These are phyloP conservation scores for Lota lota DNA, from an alignment of 2,113 vertebrate species.

Conservation along the genomic window DNA sequence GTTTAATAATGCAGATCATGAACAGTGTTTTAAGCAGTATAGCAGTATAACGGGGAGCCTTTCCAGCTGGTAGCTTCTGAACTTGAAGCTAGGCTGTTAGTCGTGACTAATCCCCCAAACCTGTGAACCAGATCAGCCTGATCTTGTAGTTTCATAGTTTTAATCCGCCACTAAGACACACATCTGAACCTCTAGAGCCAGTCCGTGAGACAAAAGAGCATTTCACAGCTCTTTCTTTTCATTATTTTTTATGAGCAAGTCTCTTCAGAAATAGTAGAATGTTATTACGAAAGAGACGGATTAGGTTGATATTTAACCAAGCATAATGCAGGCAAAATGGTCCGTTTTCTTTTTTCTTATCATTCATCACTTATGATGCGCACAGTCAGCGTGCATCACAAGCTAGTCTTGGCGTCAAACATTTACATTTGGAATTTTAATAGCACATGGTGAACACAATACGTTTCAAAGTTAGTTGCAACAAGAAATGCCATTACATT, in stretches of 20 bases:
- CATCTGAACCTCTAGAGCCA: slow-evolving; percentile 15
- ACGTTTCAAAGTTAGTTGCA: no score
- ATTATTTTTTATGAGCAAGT: slow-evolving; percentile 4
- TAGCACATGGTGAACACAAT: no score
- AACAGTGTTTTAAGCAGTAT: neutral
- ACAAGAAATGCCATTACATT: no score
- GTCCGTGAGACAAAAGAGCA: slow-evolving; percentile 17
- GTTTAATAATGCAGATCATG: slow-evolving; percentile 18
- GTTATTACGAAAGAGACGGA: slow-evolving; percentile 20
- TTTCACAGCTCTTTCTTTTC: slow-evolving; percentile 17
- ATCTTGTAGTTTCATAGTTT: slow-evolving; percentile 7
- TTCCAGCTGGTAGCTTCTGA: slow-evolving; percentile 15
- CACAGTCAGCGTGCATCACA: neutral
- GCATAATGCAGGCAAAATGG: slow-evolving; percentile 19
- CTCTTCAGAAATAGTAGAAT: slow-evolving; percentile 19
- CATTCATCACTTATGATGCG: neutral
- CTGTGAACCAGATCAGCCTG: slow-evolving; percentile 25
- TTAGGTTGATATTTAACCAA: slow-evolving; percentile 29
- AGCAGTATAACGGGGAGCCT: neutral
- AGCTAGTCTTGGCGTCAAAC: slow-evolving; percentile 13
- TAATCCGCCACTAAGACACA: slow-evolving; percentile 40
- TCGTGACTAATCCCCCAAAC: slow-evolving; percentile 45
- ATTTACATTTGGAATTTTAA: slow-evolving; percentile 7
- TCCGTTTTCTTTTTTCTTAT: neutral
- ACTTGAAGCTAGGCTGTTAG: slow-evolving; percentile 10